Conservation (phyloP, 2,797 vertebrate species). For the Podargus strigoides region DNA sequence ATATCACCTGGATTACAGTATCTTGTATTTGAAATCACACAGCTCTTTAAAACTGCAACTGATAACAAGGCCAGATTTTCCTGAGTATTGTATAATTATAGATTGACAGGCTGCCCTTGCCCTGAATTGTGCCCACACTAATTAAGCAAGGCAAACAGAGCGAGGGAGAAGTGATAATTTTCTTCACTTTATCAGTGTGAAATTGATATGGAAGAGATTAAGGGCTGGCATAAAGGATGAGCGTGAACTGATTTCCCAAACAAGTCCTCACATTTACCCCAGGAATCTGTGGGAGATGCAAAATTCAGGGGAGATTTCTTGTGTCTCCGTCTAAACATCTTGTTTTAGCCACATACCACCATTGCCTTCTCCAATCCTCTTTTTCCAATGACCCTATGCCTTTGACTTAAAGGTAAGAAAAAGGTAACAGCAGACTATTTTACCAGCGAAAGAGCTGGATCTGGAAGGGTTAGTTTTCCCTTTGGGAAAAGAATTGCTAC, state of each 20-base stretch:
- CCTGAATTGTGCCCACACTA: conserved; percentile 39
- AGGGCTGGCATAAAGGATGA: not conserved
- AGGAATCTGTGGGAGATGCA: not conserved
- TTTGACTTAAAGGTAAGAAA: not conserved
- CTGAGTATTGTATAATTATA: conserved; percentile 22
- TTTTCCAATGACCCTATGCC: not conserved
- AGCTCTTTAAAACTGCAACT: not conserved
- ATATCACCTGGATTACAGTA: not conserved
- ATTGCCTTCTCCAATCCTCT: not conserved
- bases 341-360: accelerated
- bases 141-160: not conserved
- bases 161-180: not conserved
- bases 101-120: not conserved
- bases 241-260: not conserved
- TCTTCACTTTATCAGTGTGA: not conserved
- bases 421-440: not conserved
- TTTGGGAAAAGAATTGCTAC: not conserved
- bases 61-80: not conserved
- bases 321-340: not conserved
- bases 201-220: not conserved
- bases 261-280: not conserved
- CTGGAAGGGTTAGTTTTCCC: not conserved
- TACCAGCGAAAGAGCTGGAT: not conserved
- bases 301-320: not conserved
- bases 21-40: not conserved